Percentiles rank a stretch among this genome's conserved stretches.
These are phyloP conservation scores for Drosophila pseudoobscura DNA, from an alignment of 1,140 invertebrate species.

Conservation along the genomic window DNA sequence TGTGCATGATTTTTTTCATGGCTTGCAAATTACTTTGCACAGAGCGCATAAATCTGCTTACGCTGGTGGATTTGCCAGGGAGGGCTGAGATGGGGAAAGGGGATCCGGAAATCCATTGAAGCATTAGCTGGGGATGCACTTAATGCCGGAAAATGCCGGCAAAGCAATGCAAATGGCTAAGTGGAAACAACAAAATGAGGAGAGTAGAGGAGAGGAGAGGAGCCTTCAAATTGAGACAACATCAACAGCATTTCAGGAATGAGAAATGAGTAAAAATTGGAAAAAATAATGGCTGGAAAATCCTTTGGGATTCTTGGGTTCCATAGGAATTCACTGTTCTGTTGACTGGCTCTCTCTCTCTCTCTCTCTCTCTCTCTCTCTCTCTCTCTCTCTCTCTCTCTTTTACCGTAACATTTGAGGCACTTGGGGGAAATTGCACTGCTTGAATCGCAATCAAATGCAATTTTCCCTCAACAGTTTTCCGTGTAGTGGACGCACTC, in stretches of 20 bases:
- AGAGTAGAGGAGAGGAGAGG: background rate
- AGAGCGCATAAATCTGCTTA: conserved; percentile 60
- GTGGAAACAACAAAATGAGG: conserved; percentile 3
- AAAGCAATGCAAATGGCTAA: conserved; percentile 25
- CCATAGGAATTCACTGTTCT: conserved; percentile 1
- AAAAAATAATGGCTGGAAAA: conserved; percentile 10
- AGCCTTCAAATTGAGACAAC: conserved; percentile 32
- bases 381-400: background rate
- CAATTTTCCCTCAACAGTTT: conserved; percentile 44
- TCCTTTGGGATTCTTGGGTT: conserved; percentile 4
- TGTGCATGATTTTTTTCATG: conserved; percentile 23
- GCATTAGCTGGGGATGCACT: conserved; percentile 23
- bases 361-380: background rate
- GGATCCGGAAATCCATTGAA: conserved; percentile 16
- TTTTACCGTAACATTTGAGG: background rate
- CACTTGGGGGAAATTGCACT: conserved; percentile 25
- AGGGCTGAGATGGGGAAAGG: background rate
- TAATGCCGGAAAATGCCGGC: conserved; percentile 12
- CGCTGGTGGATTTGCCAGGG: conserved; percentile 41
- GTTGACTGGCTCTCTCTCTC: background rate
- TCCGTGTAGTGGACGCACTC: too few species aligned
- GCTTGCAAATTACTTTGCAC: conserved; percentile 40
- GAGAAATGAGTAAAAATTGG: background rate
- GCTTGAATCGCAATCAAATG: conserved; percentile 34
- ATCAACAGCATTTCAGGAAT: background rate